Evolutionary conservation across 2,888 invertebrate species (phyloP), one percentile per base, ranked within the genome.

Genomic region (Brenthis ino): DNA sequence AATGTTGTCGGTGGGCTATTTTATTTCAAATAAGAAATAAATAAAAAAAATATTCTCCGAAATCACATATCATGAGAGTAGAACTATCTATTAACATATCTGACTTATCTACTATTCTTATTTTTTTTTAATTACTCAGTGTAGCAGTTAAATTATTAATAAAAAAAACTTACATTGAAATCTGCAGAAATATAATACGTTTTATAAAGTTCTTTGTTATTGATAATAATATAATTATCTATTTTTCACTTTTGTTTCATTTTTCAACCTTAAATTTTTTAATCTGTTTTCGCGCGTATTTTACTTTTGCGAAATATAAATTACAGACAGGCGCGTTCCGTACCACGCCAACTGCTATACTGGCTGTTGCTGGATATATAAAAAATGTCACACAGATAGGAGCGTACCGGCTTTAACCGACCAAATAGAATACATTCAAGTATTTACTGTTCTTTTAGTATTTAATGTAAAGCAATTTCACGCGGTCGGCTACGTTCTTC

Each of bases 371-470:
- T 79, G 57, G 50, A 60, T 60, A 65, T 66, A 65, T 28, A 43
- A 64, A 67, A 68, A 69, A 47, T 80, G 82, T 81, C 81, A 82
- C 81, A 81, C 77, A 82, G 84, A 85, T 85, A 80, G 85, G 82
- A 86, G 84, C 84, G 85, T 82, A 86, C 89, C 84, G 85, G 88
- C 83, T 83, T 86, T 83, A 89, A 79, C 89, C 90, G 82, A 86
- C 89, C 81, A 75, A 88, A 84, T 88, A 74, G 78, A 86, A 82
- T 81, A 80, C 80, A 81, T 81, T 80, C 79, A 77, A 80, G 79
- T 81, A 83, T 80, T 80, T 78, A 80, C 75, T 71, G 69, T 81
- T 75, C 76, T 71, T 73, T 71, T 75, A 74, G 71, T 67, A 72
- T 73, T 74, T 71, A 11, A 43, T 43, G 76, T 74, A 70, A 74